These are phyloP conservation scores for Drosophila seguyi DNA, from an alignment of 1,140 invertebrate species.

Conservation along the genomic window DNA sequence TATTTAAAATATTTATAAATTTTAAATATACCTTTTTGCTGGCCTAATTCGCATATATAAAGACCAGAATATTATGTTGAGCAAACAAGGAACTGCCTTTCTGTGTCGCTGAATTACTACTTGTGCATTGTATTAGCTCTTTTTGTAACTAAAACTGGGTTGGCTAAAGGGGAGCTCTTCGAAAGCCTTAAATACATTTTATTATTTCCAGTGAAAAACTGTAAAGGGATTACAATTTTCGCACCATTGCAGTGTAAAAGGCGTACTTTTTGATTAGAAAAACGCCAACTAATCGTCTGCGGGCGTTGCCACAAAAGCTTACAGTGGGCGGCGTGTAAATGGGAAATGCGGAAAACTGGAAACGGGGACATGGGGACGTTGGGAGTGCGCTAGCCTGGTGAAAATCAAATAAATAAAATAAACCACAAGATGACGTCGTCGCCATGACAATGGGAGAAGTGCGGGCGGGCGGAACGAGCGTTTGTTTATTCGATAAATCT, in stretches of 20 bases:
- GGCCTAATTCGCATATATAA: too few species aligned
- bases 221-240: not conserved
- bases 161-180: too few species aligned
- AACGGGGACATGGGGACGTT: constrained; percentile 9
- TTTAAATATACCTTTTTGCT: too few species aligned
- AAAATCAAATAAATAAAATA: constrained; percentile 82
- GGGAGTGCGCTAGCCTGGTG: constrained; percentile 30
- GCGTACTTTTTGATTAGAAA: constrained; percentile 74
- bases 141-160: too few species aligned
- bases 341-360: not conserved
- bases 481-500: constrained; percentile 85
- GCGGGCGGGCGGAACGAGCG: constrained; percentile 21
- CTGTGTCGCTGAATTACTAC: not conserved
- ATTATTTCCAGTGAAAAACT: too few species aligned
- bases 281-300: constrained; percentile 73
- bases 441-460: constrained; percentile 68
- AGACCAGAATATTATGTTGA: not conserved
- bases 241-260: constrained; percentile 34
- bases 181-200: too few species aligned
- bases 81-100: not conserved
- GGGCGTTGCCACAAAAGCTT: constrained; percentile 64
- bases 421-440: constrained; percentile 80
- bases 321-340: constrained; percentile 6
- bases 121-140: not conserved
- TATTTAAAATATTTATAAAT: too few species aligned